A percentile compares a stretch with the other conserved stretches of the same genome.
These are phyloP conservation scores for Epistrophe grossulariae DNA, from an alignment of 2,888 invertebrate species.

Conservation along the genomic window DNA sequence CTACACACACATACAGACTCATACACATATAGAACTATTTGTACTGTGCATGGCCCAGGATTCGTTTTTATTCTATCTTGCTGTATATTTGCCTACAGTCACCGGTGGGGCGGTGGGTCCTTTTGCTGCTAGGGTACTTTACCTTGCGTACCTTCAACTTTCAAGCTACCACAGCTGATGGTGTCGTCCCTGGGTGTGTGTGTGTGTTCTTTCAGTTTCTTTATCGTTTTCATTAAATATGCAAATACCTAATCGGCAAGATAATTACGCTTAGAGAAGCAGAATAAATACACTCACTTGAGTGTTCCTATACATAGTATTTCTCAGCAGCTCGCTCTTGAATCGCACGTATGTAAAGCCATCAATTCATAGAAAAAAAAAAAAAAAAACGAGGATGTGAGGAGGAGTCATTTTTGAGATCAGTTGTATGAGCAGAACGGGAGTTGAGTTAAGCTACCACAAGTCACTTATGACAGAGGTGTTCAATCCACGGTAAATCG, in stretches of 20 bases:
- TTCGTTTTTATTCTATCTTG: constrained; percentile 25
- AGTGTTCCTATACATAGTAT: constrained; percentile 9
- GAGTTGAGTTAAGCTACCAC: constrained; percentile 2
- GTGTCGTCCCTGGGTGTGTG: background rate
- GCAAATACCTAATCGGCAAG: constrained; percentile 74
- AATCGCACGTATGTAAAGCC: constrained; percentile 34
- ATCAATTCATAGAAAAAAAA: constrained; percentile 56
- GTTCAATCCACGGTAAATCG: background rate
- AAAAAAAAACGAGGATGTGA: constrained; percentile 22
- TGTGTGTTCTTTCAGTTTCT: constrained; percentile 22
- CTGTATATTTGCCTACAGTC: constrained; percentile 24
- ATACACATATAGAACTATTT: background rate
- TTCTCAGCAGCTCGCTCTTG: background rate
- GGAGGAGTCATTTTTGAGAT: background rate
- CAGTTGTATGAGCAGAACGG: background rate
- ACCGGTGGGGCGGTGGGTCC: background rate
- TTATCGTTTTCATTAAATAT: constrained; percentile 67
- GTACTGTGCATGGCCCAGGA: constrained; percentile 13
- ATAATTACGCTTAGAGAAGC: constrained; percentile 73
- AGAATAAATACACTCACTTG: constrained; percentile 67
- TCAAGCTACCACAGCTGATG: background rate
- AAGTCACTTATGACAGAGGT: background rate
- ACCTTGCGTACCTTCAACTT: background rate
- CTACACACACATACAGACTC: background rate
- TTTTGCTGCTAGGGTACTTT: background rate